Evolutionary conservation across 2,113 vertebrate species (phyloP).

Genomic region (Anhinga anhinga): DNA sequence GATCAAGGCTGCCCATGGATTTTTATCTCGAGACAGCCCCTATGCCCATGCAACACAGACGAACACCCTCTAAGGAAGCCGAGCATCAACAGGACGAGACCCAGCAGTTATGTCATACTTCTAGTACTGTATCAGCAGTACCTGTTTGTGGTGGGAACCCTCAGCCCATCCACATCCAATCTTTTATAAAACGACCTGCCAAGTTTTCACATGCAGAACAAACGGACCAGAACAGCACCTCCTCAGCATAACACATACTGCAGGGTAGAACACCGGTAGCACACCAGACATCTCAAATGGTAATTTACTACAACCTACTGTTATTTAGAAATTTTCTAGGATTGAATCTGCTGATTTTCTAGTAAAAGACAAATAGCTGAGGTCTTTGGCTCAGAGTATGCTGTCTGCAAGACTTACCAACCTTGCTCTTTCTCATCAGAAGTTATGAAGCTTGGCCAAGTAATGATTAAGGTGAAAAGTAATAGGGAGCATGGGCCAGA

Average conservation of each 20-base stretch:
- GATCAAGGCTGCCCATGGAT: neutral
- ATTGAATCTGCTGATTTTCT: neutral
- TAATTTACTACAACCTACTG: neutral
- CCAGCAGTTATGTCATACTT: fast-evolving
- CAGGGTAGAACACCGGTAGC: neutral
- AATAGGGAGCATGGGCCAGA: neutral
- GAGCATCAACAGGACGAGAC: neutral
- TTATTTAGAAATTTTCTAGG: neutral
- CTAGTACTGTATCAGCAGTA: neutral
- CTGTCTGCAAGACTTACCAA: neutral
- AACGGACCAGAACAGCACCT: neutral
- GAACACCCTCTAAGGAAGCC: neutral
- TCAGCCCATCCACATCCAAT: neutral
- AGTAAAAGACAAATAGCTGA: neutral
- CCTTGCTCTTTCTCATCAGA: neutral
- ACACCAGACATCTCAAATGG: neutral
- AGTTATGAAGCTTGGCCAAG: neutral
- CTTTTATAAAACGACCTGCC: neutral
- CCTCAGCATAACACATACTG: no score
- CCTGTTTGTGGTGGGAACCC: neutral
- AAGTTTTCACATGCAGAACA: neutral
- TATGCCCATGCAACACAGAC: neutral
- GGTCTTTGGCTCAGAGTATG: neutral
- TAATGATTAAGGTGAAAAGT: neutral
- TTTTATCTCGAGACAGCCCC: neutral